Base-by-base conservation (phyloP, 2,888 invertebrate genomes). In the Trissolcus japonicus region DNA sequence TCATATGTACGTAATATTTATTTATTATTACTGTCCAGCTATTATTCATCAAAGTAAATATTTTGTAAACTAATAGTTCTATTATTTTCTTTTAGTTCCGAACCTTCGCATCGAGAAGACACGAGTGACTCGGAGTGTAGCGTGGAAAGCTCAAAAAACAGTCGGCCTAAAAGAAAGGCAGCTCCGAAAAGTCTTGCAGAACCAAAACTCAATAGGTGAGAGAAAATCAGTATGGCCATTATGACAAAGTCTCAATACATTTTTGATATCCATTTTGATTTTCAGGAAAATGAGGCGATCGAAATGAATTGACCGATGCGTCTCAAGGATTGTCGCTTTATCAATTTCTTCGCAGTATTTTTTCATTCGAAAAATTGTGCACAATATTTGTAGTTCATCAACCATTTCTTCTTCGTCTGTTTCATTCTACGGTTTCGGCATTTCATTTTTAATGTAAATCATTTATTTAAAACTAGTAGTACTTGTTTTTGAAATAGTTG, bases 51-150 rank as follows among this genome's bases (percentile, higher is more conserved):
- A 6, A 11, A 14, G 14, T 19, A 46, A 16, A 7, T 6, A 46
- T 14, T 46, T 46, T 6, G 2, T 35, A 35, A 29, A 7, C 6
- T 29, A 29, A 29, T 3, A 7, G 35, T 35, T 35, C 1, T 7
- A 35, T 35, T 35, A 4, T n/a, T 6, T 29, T 35, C 6, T 25
- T 35, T 35, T 6, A 35, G 35, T 9, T 35, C 35, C 1, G 35
- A 35, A 11, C 1, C 2, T 35, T 35, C 35, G 2, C 35, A 11
- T 11, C 7, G 35, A 35, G 35, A 9, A 1, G 35, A 35, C 1
- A 11, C 57, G 4, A 66, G 56, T 46, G 66, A 59, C 17, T 67
- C 67, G 4, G 67, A 67, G 25, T 50, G 66, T 25, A 66, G 66
- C 13, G 46, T 11, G 35, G 67, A 51, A 29, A 68, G 40, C 4